These are phyloP conservation scores for Ichneumoninae sp. DNA, from an alignment of 2,888 invertebrate genomes.

Conservation along the genomic window DNA sequence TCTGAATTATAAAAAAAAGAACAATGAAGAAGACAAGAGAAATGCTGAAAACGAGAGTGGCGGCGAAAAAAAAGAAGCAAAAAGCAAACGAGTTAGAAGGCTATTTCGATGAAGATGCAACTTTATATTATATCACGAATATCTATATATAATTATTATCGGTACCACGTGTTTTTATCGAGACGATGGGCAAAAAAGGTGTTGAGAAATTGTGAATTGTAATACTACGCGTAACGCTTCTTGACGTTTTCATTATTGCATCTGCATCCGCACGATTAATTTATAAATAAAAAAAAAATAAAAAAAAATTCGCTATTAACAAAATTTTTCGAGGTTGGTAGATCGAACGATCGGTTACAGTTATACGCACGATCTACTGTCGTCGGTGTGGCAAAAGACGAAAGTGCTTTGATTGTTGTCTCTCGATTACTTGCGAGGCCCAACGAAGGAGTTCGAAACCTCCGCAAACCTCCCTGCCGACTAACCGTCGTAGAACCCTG, in stretches of 20 bases:
- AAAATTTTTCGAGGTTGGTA: conserved; percentile 47
- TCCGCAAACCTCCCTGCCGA: background rate
- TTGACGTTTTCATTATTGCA: conserved; percentile 84
- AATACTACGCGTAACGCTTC: conserved; percentile 83
- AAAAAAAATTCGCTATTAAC: conserved; percentile 76
- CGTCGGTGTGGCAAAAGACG: background rate
- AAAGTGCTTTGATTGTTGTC: background rate
- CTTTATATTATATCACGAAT: conserved; percentile 81
- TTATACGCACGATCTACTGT: background rate
- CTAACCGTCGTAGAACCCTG: background rate
- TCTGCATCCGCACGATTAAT: conserved; percentile 84
- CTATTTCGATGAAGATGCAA: conserved; percentile 77
- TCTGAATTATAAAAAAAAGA: conserved; percentile 56
- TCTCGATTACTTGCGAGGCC: background rate
- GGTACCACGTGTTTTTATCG: conserved; percentile 81
- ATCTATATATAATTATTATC: conserved; percentile 78
- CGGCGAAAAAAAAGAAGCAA: conserved; percentile 4
- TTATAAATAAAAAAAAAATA: conserved; percentile 81
- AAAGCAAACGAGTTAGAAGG: conserved; percentile 62
- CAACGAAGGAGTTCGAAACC: background rate
- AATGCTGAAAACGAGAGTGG: conserved; percentile 46
- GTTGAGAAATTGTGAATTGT: conserved; percentile 82
- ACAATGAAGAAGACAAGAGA: conserved; percentile 59
- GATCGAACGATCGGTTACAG: conserved; percentile 19
- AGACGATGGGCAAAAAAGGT: conserved; percentile 74